These are phyloP conservation scores for Griposia aprilina DNA, from an alignment of 2,888 invertebrate genomes.

Conservation along the genomic window DNA sequence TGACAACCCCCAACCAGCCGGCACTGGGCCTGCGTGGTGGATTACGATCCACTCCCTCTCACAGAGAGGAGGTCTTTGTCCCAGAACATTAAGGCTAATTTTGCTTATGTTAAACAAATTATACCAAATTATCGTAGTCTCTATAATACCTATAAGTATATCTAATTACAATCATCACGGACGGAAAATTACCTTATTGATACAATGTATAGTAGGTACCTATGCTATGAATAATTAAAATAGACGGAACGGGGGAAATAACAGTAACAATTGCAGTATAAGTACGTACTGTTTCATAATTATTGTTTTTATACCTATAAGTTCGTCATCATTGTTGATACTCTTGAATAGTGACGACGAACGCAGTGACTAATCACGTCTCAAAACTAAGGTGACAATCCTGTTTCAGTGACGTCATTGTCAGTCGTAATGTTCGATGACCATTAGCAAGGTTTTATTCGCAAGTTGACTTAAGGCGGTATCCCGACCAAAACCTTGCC, in stretches of 20 bases:
- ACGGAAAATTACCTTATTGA: constrained; percentile 11
- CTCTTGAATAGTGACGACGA: neutral
- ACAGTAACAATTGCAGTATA: constrained; percentile 11
- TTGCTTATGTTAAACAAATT: neutral
- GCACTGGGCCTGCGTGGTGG: neutral
- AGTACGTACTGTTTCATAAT: neutral
- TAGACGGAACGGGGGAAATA: constrained; percentile 27
- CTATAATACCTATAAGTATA: neutral
- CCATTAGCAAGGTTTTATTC: neutral
- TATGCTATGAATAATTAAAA: constrained; percentile 10
- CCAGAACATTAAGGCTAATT: neutral
- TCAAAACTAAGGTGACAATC: constrained; percentile 10
- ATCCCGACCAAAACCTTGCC: no score
- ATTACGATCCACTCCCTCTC: neutral
- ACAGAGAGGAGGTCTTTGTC: neutral
- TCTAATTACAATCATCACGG: neutral
- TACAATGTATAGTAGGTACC: neutral
- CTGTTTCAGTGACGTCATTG: neutral
- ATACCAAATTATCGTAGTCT: neutral
- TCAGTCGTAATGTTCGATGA: neutral
- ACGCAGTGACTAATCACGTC: neutral
- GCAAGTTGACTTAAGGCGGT: neutral
- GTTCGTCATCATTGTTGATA: constrained; percentile 12
- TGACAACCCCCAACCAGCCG: no score
- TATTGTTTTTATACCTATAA: neutral